These are phyloP conservation scores for Salmo trutta DNA, from an alignment of 2,797 vertebrate species.

Conservation along the genomic window DNA sequence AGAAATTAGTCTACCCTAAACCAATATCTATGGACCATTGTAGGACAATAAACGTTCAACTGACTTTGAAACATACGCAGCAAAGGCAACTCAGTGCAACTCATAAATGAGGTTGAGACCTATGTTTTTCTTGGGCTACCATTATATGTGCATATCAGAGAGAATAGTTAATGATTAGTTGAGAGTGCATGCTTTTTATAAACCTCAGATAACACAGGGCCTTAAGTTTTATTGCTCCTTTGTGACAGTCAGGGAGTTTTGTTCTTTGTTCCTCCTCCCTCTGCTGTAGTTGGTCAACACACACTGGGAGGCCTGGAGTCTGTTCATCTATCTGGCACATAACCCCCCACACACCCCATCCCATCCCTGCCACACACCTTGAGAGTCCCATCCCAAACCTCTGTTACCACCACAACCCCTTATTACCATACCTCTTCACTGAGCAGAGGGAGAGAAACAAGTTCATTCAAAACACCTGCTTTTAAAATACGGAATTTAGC, in stretches of 20 bases:
- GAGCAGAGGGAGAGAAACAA: no score
- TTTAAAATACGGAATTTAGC: not conserved
- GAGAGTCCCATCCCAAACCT: not conserved
- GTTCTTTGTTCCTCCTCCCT: constrained; percentile 4
- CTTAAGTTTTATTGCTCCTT: constrained; percentile 37
- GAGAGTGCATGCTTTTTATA: constrained; percentile 32
- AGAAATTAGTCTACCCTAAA: constrained; percentile 45
- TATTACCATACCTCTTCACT: not conserved
- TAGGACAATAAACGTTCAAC: constrained; percentile 40
- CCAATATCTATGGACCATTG: constrained; percentile 36
- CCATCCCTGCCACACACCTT: constrained; percentile 5
- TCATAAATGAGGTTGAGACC: not conserved
- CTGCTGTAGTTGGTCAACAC: not conserved
- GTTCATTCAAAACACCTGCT: not conserved
- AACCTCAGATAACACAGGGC: constrained; percentile 31
- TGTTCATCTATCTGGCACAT: constrained; percentile 26
- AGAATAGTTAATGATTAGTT: constrained; percentile 61
- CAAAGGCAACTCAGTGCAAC: not conserved
- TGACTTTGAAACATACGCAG: constrained; percentile 23
- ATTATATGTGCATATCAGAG: constrained; percentile 50
- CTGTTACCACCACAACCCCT: not conserved
- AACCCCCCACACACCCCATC: not conserved
- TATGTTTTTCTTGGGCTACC: constrained; percentile 50
- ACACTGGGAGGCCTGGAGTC: not conserved
- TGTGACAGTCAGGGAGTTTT: constrained; percentile 25